Percentiles rank a stretch among this genome's conserved stretches.
Evolutionary conservation across 2,888 invertebrate genomes (phyloP).

Genomic region (Encarsia formosa): DNA sequence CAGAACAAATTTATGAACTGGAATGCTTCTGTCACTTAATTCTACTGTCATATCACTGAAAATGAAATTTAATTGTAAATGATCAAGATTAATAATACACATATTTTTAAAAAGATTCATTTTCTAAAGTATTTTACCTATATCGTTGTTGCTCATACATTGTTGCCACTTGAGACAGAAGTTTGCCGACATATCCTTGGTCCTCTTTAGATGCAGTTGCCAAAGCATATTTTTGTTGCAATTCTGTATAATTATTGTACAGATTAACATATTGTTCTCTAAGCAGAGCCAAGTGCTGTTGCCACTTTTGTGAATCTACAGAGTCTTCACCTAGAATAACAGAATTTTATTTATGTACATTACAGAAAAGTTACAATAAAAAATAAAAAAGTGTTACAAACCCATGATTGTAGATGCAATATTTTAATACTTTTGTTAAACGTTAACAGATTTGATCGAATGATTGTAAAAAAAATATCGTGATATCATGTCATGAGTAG

Average conservation of each 20-base stretch:
- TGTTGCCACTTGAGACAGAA: slow-evolving; percentile 77
- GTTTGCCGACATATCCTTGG: slow-evolving; percentile 74
- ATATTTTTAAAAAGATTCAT: neutral
- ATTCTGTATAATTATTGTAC: slow-evolving; percentile 73
- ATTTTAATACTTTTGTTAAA: slow-evolving; percentile 5
- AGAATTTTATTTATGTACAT: neutral
- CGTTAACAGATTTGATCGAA: slow-evolving; percentile 16
- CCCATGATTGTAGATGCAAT: slow-evolving; percentile 15
- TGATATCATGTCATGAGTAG: slow-evolving; percentile 18
- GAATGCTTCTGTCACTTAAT: slow-evolving; percentile 67
- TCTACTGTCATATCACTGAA: slow-evolving; percentile 74
- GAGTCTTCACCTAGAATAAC: slow-evolving; percentile 36
- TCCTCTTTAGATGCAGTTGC: slow-evolving; percentile 68
- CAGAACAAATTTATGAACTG: slow-evolving; percentile 86
- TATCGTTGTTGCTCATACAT: slow-evolving; percentile 75
- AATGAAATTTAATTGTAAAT: slow-evolving; percentile 5
- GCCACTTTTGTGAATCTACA: slow-evolving; percentile 51
- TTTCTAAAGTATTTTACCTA: slow-evolving; percentile 48
- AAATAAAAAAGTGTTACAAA: no score
- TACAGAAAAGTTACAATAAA: no score
- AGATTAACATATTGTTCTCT: slow-evolving; percentile 89
- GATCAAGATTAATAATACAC: no score
- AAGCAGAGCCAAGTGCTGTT: slow-evolving; percentile 80
- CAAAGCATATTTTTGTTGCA: slow-evolving; percentile 80
- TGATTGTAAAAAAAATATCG: slow-evolving; percentile 6